These are phyloP conservation scores for Hydropotes inermis DNA, from an alignment of 2,113 vertebrate genomes.

Conservation along the genomic window DNA sequence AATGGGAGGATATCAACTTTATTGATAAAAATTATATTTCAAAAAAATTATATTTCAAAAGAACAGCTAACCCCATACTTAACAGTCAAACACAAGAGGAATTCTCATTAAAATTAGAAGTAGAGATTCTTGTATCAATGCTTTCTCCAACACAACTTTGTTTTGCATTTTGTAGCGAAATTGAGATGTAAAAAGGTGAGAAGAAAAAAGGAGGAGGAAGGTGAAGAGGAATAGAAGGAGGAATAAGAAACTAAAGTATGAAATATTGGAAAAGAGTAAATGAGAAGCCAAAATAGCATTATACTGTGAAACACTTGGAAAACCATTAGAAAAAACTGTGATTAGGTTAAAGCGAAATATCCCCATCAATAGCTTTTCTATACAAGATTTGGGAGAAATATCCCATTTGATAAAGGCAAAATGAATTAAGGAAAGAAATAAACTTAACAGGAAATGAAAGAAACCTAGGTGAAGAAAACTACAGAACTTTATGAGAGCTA, in stretches of 20 bases:
- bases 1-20: not conserved
- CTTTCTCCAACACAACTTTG: not conserved
- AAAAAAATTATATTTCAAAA: slow-evolving; percentile 6
- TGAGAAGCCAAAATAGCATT: not conserved
- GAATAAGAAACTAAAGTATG: not conserved
- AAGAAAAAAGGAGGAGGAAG: not conserved
- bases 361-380: not conserved
- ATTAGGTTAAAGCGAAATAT: not conserved
- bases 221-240: not conserved
- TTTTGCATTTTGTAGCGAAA: not conserved
- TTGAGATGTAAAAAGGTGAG: not conserved
- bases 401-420: not conserved
- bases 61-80: not conserved
- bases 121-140: not conserved
- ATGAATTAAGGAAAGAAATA: not conserved
- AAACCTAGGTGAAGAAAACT: not conserved
- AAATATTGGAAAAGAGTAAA: not conserved
- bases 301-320: not conserved
- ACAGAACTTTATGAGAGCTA: not conserved
- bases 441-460: not conserved
- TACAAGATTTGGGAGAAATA: not conserved
- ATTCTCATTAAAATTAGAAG: not conserved
- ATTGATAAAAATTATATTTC: not conserved
- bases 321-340: not conserved
- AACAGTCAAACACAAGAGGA: not conserved